Base-by-base conservation (phyloP, 1,140 invertebrate species). In the Cyrtorhinus lividipennis region DNA sequence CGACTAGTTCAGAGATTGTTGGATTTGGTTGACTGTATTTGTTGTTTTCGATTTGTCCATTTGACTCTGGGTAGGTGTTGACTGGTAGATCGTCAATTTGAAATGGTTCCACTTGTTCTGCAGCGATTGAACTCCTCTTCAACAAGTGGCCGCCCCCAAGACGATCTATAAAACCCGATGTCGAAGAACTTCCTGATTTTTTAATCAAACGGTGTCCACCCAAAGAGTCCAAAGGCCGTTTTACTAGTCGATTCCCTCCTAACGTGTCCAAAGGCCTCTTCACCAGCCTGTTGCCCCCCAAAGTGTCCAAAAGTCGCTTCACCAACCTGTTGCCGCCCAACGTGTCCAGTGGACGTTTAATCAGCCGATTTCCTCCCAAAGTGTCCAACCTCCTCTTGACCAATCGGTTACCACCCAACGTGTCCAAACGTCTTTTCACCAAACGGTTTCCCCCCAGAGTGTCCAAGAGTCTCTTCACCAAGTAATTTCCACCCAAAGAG, bases 91-190 rank as follows among this genome's bases (percentile, higher is more conserved):
- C n/a, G n/a, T n/a, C n/a, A n/a, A n/a, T n/a, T n/a, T n/a, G n/a
- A n/a, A n/a, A n/a, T n/a, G n/a, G n/a, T n/a, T n/a, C n/a, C n/a
- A n/a, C n/a, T n/a, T n/a, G n/a, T n/a, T n/a, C n/a, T n/a, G n/a
- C n/a, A n/a, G n/a, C n/a, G n/a, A n/a, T n/a, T n/a, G 30, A 15
- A 25, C 60, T 61, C 13, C 64, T 24, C 13, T 61, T 62, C 24
- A 64, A 18, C 44, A 64, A 46, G 27, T 63, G 25, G 3, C 59
- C 59, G 38, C 56, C 64, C 38, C 25, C 38, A 26, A 61, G 20
- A 53, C 61, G 63, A 22, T 63, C 66, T 0, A 58, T 5, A 23
- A n/a, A 61, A 15, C 44, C 48, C 65, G 71, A 2, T n/a, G n/a
- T n/a, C 72, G 73, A 61, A 23, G 1, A 8, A 26, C 22, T 38